Percentiles rank a stretch among this genome's conserved stretches.
phyloP scores from a whole-genome alignment of 2,888 invertebrate species.

The Eueremaeus valkanovi region DNA sequence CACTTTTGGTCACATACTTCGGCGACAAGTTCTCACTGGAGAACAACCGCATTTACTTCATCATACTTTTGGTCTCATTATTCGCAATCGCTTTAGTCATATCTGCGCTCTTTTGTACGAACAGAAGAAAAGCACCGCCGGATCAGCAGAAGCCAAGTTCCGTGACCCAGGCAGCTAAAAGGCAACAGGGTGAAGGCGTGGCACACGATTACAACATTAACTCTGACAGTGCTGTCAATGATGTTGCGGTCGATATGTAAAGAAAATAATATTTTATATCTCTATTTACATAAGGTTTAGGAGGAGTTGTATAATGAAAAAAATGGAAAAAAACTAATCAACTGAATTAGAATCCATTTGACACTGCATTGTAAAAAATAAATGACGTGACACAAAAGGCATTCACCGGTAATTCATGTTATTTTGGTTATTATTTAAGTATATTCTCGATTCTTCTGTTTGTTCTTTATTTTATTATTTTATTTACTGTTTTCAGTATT shows the following conservation, averaged over 20 bases:
- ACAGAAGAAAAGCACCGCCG: background rate
- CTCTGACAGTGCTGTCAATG: slow-evolving; percentile 4
- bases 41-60: background rate
- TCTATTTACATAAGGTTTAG: too few species aligned
- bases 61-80: slow-evolving; percentile 22
- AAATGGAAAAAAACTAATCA: too few species aligned
- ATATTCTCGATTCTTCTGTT: too few species aligned
- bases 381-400: too few species aligned
- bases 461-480: too few species aligned
- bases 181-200: background rate
- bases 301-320: too few species aligned
- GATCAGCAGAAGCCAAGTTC: background rate
- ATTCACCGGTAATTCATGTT: too few species aligned
- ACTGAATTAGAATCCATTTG: too few species aligned
- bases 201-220: background rate
- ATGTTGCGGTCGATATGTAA: background rate
- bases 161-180: background rate
- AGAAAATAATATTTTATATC: background rate
- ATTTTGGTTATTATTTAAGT: too few species aligned
- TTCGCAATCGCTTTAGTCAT: background rate
- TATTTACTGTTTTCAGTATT: too few species aligned
- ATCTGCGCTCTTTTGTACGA: slow-evolving; percentile 13
- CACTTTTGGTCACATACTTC: slow-evolving; percentile 26
- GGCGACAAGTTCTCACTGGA: slow-evolving; percentile 10
- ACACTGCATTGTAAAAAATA: too few species aligned